These are phyloP conservation scores for Goniozus legneri DNA, from an alignment of 1,140 invertebrate genomes.

Conservation along the genomic window DNA sequence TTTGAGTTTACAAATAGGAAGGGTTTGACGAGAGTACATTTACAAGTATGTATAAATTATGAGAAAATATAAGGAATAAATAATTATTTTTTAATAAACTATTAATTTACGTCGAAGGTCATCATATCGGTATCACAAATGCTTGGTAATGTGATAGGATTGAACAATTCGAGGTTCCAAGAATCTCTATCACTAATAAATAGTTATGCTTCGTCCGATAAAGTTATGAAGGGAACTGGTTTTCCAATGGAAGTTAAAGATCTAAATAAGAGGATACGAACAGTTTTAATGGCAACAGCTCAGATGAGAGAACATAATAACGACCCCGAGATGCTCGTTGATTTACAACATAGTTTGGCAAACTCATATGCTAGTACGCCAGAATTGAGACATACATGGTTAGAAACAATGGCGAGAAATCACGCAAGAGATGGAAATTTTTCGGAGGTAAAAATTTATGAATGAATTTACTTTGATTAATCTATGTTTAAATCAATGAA, in stretches of 20 bases:
- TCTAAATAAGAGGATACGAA: constrained; percentile 85
- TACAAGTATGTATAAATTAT: constrained; percentile 59
- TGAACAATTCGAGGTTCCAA: constrained; percentile 87
- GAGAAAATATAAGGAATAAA: constrained; percentile 6
- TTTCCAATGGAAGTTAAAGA: constrained; percentile 89
- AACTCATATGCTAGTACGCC: constrained; percentile 93
- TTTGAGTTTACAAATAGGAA: constrained; percentile 83
- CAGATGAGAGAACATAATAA: constrained; percentile 86
- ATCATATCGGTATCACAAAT: constrained; percentile 92
- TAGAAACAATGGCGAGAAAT: constrained; percentile 86
- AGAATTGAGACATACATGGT: constrained; percentile 87
- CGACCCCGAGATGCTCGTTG: constrained; percentile 87
- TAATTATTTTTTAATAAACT: background rate
- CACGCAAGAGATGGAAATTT: constrained; percentile 76
- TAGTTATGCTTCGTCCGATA: constrained; percentile 87
- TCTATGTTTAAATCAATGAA: background rate
- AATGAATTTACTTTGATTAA: background rate
- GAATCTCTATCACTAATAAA: constrained; percentile 90
- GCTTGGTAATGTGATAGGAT: constrained; percentile 78
- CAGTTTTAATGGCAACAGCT: constrained; percentile 89
- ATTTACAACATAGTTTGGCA: constrained; percentile 89
- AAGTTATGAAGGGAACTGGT: constrained; percentile 86
- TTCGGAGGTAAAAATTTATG: constrained; percentile 59
- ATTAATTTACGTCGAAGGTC: constrained; percentile 49
- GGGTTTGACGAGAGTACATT: constrained; percentile 80